Conservation (phyloP, 2,797 vertebrate species). For the Sebastes hubbsi region DNA sequence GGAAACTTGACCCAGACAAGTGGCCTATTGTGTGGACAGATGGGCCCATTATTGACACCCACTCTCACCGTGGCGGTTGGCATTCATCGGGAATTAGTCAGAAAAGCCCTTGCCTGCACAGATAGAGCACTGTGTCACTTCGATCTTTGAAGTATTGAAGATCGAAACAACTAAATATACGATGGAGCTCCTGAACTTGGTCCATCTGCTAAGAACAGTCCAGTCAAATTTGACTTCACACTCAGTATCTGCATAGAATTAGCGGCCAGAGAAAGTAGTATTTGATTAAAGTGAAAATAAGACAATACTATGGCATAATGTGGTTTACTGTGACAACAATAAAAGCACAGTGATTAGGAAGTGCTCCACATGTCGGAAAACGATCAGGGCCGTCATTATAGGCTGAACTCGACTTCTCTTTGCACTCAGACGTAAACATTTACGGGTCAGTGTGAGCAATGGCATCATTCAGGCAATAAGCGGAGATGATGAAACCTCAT, state of each 20-base stretch:
- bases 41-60: conserved; percentile 64
- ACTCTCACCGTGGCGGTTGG: conserved; percentile 39
- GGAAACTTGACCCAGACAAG: conserved; percentile 62
- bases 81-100: conserved; percentile 73
- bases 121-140: conserved; percentile 49
- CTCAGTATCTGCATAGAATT: background rate
- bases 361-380: background rate
- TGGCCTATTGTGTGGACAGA: conserved; percentile 63
- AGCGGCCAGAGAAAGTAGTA: background rate
- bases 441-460: background rate
- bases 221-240: background rate
- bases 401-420: conserved; percentile 9
- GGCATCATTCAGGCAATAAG: background rate
- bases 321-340: background rate
- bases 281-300: background rate
- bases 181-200: conserved; percentile 1
- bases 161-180: conserved; percentile 10
- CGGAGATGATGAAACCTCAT: conserved; percentile 54
- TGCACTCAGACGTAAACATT: conserved; percentile 18
- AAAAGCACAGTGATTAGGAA: background rate
- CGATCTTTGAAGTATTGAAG: conserved; percentile 42
- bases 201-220: background rate
- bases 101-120: conserved; percentile 51
- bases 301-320: background rate
- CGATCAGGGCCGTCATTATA: background rate